These are phyloP conservation scores for Dermatemys mawii DNA, from an alignment of 2,113 vertebrate genomes.

Conservation along the genomic window DNA sequence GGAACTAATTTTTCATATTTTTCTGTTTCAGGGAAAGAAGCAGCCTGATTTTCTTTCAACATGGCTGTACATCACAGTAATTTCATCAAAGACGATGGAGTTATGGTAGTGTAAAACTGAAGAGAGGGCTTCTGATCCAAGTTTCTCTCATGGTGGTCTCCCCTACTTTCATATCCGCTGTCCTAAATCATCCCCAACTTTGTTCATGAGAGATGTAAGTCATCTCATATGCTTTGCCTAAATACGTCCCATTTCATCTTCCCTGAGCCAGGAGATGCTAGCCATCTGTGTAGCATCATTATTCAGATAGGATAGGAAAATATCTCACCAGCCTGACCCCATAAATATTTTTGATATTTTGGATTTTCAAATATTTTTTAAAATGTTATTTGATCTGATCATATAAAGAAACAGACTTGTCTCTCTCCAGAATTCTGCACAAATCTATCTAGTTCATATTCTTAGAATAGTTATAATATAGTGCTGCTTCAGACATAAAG, in stretches of 20 bases:
- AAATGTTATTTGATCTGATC: not conserved
- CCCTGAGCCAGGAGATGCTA: no score
- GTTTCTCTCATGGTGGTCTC: not conserved
- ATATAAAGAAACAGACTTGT: not conserved
- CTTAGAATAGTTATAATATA: not conserved
- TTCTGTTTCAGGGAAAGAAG: not conserved
- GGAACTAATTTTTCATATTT: not conserved
- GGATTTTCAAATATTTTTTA: not conserved
- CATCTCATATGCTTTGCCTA: not conserved
- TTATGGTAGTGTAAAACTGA: not conserved
- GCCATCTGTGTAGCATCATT: not conserved
- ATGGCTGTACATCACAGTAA: not conserved
- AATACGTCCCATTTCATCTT: not conserved
- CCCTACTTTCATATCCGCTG: not conserved
- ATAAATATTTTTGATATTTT: not conserved
- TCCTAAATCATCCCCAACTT: not conserved
- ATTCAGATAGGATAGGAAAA: not conserved
- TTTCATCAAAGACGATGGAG: not conserved
- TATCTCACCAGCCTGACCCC: not conserved
- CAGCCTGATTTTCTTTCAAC: not conserved
- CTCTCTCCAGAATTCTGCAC: not conserved
- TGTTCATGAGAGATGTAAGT: not conserved
- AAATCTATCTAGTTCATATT: not conserved
- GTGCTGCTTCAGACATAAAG: not conserved
- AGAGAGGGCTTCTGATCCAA: not conserved